These are phyloP conservation scores for Synergus laeviventris DNA, from an alignment of 2,888 invertebrate genomes.

Conservation along the genomic window DNA sequence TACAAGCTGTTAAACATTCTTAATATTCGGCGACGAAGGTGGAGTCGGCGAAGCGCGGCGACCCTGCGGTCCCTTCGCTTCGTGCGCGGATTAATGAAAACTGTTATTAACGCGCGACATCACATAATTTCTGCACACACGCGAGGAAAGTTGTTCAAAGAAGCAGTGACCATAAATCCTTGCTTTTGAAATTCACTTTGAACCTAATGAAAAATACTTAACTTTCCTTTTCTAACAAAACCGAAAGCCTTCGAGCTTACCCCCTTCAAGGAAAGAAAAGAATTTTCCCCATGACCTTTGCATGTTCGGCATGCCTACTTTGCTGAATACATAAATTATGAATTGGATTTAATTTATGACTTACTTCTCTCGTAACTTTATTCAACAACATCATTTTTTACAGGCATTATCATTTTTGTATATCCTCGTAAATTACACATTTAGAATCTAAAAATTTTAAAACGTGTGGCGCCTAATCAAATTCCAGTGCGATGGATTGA, in stretches of 20 bases:
- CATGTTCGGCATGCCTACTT: neutral
- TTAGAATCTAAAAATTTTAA: too few relatives aligned
- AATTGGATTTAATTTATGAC: neutral
- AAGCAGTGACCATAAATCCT: conserved; percentile 1
- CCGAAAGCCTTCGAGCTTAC: neutral
- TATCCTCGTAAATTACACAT: too few relatives aligned
- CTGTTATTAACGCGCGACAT: conserved; percentile 26
- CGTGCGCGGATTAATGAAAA: conserved; percentile 42
- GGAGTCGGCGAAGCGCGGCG: conserved; percentile 41
- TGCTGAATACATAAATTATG: neutral
- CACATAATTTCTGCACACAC: conserved; percentile 25
- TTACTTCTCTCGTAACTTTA: neutral
- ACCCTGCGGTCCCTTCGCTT: conserved; percentile 38
- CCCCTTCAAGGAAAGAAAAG: neutral
- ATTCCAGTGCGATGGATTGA: conserved; percentile 43
- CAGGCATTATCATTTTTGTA: too few relatives aligned
- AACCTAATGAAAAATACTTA: conserved; percentile 4
- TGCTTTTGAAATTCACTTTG: conserved; percentile 4
- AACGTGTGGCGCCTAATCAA: neutral
- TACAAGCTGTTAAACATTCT: conserved; percentile 66
- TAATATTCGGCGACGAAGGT: conserved; percentile 60
- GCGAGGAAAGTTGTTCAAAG: conserved; percentile 18
- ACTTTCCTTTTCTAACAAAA: conserved; percentile 12
- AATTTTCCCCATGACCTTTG: neutral
- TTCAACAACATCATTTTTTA: too few relatives aligned